These are phyloP conservation scores for Alectoris magna DNA, from an alignment of 2,797 vertebrate genomes.

Conservation along the genomic window DNA sequence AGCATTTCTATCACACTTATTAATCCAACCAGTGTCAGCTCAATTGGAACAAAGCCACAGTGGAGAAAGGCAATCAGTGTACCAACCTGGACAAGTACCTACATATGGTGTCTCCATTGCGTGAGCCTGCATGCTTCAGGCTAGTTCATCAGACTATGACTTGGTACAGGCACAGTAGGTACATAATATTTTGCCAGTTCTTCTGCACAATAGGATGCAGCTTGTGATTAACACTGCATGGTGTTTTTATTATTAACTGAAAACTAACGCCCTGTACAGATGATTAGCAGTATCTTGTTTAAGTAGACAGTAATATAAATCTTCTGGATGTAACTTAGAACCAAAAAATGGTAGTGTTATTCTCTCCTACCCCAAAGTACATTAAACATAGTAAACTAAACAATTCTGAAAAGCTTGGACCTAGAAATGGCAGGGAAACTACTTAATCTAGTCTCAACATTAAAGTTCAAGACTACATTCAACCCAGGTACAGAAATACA, in stretches of 20 bases:
- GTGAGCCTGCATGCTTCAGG: not conserved
- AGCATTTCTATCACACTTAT: not conserved
- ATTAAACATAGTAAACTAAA: not conserved
- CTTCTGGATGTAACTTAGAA: not conserved
- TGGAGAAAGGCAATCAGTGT: not conserved
- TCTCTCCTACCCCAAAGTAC: not conserved
- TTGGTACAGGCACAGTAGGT: not conserved
- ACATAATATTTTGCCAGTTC: not conserved
- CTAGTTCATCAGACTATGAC: not conserved
- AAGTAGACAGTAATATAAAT: not conserved
- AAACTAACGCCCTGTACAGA: not conserved
- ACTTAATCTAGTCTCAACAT: not conserved
- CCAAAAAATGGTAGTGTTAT: not conserved
- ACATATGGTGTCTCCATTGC: not conserved
- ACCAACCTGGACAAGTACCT: not conserved
- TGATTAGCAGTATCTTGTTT: not conserved
- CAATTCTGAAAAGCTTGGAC: not conserved
- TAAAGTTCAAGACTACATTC: not conserved
- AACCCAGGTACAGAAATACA: not conserved
- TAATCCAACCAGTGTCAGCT: not conserved
- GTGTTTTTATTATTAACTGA: not conserved
- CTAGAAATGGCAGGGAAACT: not conserved
- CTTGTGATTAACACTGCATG: not conserved
- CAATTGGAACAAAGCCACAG: not conserved
- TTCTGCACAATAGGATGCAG: not conserved